phyloP scores from a whole-genome alignment of 2,888 invertebrate species.

The Rotaria sp. region DNA sequence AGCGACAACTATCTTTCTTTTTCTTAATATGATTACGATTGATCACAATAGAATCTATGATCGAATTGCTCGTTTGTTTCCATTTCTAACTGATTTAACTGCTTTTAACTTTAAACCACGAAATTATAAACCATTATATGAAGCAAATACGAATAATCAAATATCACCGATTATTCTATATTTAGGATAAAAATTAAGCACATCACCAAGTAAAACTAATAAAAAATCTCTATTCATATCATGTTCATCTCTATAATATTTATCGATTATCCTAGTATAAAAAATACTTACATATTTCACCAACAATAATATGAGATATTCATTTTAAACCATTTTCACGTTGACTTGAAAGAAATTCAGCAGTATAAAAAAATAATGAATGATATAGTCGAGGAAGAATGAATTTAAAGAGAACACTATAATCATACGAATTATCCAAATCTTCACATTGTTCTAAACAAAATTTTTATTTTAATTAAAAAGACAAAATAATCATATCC shows the following conservation, averaged over 20 bases:
- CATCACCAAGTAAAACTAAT: constrained; percentile 82
- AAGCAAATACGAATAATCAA: no score
- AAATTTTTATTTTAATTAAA: not conserved
- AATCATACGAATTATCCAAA: constrained; percentile 71
- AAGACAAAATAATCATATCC: not conserved
- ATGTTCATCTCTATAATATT: constrained; percentile 22
- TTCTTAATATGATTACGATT: no score
- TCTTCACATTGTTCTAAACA: constrained; percentile 72
- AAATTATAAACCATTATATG: no score
- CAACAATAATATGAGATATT: constrained; percentile 90
- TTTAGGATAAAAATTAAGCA: constrained; percentile 84
- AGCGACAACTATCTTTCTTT: not conserved
- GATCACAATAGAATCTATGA: no score
- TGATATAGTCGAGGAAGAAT: constrained; percentile 84
- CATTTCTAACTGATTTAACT: no score
- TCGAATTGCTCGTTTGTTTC: no score
- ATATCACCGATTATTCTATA: no score
- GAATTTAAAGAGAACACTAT: constrained; percentile 87
- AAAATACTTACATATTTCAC: constrained; percentile 63
- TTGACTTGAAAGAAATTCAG: constrained; percentile 80
- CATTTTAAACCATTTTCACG: constrained; percentile 85
- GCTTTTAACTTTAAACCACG: no score
- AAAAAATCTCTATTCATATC: constrained; percentile 73
- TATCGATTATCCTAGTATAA: not conserved
- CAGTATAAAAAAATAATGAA: constrained; percentile 86